A percentile compares a stretch with the other conserved stretches of the same genome.
Evolutionary conservation across 1,140 invertebrate species (phyloP).

Genomic region (Drosophila eugracilis): DNA sequence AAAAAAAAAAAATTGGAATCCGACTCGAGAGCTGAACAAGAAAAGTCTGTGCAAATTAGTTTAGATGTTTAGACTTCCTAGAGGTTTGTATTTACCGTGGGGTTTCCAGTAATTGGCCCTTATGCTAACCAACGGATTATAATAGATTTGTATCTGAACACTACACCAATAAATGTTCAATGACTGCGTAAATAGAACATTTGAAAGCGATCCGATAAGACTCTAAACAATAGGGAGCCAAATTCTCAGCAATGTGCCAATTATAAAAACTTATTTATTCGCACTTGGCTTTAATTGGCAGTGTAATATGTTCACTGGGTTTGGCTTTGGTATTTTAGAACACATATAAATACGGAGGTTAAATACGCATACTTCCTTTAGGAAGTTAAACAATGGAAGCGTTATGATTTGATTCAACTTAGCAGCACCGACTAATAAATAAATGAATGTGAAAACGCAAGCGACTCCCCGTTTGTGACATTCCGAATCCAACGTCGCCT

Average conservation of each 20-base stretch:
- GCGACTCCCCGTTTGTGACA: slow-evolving; percentile 3
- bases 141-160: not conserved
- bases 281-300: slow-evolving; percentile 33
- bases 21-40: slow-evolving; percentile 10
- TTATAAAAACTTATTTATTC: slow-evolving; percentile 21
- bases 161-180: not conserved
- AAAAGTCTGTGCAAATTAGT: slow-evolving; percentile 32
- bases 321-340: not conserved
- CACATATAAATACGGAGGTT: slow-evolving; percentile 16
- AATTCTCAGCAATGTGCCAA: slow-evolving; percentile 14
- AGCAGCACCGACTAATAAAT: slow-evolving; percentile 7
- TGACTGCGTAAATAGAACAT: slow-evolving; percentile 26
- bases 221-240: slow-evolving; percentile 13
- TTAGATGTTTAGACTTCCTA: slow-evolving; percentile 15
- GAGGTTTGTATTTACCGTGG: slow-evolving; percentile 4
- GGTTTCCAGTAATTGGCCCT: slow-evolving; percentile 23
- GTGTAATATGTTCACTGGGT: slow-evolving; percentile 33
- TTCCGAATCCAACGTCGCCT: slow-evolving; percentile 11
- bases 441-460: slow-evolving; percentile 1
- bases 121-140: slow-evolving; percentile 1
- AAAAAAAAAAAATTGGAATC: slow-evolving; percentile 32
- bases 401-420: slow-evolving; percentile 13
- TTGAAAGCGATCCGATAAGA: slow-evolving; percentile 23
- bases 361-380: slow-evolving; percentile 18
- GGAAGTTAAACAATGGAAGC: slow-evolving; percentile 27